These are phyloP conservation scores for Aramus guarauna DNA, from an alignment of 2,113 vertebrate genomes.

Conservation along the genomic window DNA sequence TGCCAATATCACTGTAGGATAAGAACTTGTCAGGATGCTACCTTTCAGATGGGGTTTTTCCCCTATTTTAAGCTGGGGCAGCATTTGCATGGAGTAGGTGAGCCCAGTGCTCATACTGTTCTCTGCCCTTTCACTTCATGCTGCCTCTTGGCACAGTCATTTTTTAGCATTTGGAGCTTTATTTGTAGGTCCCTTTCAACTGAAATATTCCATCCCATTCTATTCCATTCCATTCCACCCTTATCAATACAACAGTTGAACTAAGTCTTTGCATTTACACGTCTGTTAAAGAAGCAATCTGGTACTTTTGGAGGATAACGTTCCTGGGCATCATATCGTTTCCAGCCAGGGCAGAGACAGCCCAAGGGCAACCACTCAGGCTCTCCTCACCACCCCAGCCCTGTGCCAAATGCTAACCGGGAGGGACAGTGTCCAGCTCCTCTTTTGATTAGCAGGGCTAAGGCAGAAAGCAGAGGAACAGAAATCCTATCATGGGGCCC, in stretches of 20 bases:
- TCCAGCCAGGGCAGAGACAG: background rate
- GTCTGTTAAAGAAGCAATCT: background rate
- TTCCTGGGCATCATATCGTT: background rate
- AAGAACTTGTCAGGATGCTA: background rate
- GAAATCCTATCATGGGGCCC: background rate
- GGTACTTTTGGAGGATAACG: background rate
- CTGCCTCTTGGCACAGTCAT: background rate
- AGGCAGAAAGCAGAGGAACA: background rate
- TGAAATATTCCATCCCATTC: too few relatives aligned
- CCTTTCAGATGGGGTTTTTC: background rate
- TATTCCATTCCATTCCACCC: background rate
- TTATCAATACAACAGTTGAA: background rate
- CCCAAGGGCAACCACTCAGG: too few relatives aligned
- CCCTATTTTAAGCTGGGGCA: background rate
- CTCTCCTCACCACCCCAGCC: background rate
- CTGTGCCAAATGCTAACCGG: background rate
- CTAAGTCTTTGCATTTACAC: background rate
- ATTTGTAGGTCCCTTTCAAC: too few relatives aligned
- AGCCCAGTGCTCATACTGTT: fast-evolving
- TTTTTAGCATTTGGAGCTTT: background rate
- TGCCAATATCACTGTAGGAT: background rate
- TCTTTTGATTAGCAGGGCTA: background rate
- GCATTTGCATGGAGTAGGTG: background rate
- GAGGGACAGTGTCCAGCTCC: background rate
- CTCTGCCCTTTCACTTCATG: background rate